phyloP scores from a whole-genome alignment of 2,797 vertebrate genomes.

The Schizopygopsis malacanthus region DNA sequence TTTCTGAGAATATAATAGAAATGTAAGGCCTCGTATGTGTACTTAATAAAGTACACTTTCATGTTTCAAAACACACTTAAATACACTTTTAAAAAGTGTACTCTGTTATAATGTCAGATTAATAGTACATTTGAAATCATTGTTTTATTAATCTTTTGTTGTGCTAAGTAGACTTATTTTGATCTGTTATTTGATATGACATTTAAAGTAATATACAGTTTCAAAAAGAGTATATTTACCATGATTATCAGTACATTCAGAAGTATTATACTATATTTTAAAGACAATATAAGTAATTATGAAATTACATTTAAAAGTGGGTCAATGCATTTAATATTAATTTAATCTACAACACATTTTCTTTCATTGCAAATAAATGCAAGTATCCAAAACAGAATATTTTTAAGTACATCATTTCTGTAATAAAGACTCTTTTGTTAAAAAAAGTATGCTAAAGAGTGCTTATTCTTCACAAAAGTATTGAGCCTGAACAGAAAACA shows the following conservation, averaged over 20 bases:
- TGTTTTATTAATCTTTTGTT: neutral
- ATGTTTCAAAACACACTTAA: neutral
- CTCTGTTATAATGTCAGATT: neutral
- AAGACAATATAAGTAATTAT: neutral
- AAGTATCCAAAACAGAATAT: no score
- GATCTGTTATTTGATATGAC: neutral
- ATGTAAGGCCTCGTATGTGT: neutral
- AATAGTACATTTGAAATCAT: neutral
- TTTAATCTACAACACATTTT: neutral
- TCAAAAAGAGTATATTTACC: no score
- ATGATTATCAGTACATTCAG: no score
- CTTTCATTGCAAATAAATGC: no score
- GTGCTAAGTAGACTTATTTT: neutral
- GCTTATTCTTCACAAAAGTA: no score
- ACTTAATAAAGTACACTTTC: neutral
- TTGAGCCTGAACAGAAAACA: no score
- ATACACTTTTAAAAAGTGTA: neutral
- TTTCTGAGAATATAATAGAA: neutral
- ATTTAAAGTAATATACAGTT: neutral
- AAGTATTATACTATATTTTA: neutral
- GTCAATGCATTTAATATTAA: neutral
- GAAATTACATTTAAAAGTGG: neutral
- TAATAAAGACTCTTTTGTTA: no score
- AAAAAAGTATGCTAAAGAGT: no score
- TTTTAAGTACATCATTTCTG: no score